phyloP scores from a whole-genome alignment of 2,888 invertebrate species.

The Callyntrura guangdongensis region DNA sequence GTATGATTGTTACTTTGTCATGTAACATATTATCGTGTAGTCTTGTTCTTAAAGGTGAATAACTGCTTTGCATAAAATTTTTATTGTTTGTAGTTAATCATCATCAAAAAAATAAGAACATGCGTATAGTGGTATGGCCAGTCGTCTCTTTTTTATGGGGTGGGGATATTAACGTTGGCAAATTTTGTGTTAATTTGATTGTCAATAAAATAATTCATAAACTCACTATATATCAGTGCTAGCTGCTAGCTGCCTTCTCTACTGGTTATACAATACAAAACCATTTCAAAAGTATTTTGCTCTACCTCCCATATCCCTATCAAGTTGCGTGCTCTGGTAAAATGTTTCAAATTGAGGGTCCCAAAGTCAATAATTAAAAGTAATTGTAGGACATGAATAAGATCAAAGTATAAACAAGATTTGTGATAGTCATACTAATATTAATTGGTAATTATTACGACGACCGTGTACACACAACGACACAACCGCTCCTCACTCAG shows the following conservation, averaged over 20 bases:
- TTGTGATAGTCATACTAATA: conserved; percentile 24
- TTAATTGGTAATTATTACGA: conserved; percentile 61
- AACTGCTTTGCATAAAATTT: background rate
- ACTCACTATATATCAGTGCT: background rate
- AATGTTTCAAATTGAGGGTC: conserved; percentile 16
- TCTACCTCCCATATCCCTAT: background rate
- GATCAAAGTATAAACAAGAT: conserved; percentile 50
- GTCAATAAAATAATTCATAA: conserved; percentile 67
- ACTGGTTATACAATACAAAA: background rate
- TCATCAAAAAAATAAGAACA: background rate
- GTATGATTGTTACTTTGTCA: background rate
- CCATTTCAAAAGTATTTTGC: background rate
- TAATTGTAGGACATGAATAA: conserved; percentile 53
- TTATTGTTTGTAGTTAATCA: background rate
- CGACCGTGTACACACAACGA: conserved; percentile 20
- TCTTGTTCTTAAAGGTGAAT: background rate
- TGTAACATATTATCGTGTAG: background rate
- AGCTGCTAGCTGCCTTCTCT: background rate
- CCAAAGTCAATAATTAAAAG: conserved; percentile 55
- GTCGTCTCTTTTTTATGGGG: conserved; percentile 10
- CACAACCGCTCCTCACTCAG: conserved; percentile 50
- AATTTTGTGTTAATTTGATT: conserved; percentile 66
- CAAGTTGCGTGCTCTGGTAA: background rate
- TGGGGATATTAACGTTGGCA: conserved; percentile 49
- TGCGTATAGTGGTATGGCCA: background rate